Base-by-base conservation (phyloP, 2,888 invertebrate species). In the Sacculina carcini region DNA sequence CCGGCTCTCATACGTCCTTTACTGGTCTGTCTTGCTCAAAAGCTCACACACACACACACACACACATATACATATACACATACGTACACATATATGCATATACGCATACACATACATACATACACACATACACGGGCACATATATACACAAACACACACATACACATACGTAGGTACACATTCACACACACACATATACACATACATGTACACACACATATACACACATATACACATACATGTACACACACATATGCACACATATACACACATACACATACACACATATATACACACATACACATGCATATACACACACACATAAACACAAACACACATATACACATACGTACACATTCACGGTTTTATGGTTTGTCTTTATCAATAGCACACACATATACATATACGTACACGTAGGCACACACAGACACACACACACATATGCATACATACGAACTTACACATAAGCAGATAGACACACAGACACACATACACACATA, bases 181-280 rank as follows among this genome's bases (percentile, higher is more conserved):
- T 26, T 36, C 38, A 49, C 38, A 46, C 24, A 46, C 12, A 24
- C 24, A 24, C 26, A 24, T 14, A 24, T 10, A 24, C 26, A 5
- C 5, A 46, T 28, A 46, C 46, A 21, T 12, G 29, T 31, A 47
- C 34, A 12, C 24, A 50, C 38, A 50, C 50, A 38, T 29, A 38
- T 29, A 38, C 50, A 50, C 39, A 38, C 50, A 38, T 19, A 50
- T 29, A 50, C 16, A 50, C 23, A 50, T 10, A 50, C 38, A 34
- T 19, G 39, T 29, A 38, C 12, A 36, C 24, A 38, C 26, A 38
- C 38, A 38, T 26, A 38, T 29, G 39, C 23, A 50, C 38, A 38
- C 23, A 38, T 21, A 42, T 21, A 42, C 21, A 42, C 21, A 42
- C 21, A 42, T 21, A 42, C 21, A 42, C 21, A 42, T 21, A 42